Percentiles rank a stretch among this genome's conserved stretches.
Evolutionary conservation across 2,113 vertebrate genomes (phyloP).

Genomic region (Neotoma lepida): DNA sequence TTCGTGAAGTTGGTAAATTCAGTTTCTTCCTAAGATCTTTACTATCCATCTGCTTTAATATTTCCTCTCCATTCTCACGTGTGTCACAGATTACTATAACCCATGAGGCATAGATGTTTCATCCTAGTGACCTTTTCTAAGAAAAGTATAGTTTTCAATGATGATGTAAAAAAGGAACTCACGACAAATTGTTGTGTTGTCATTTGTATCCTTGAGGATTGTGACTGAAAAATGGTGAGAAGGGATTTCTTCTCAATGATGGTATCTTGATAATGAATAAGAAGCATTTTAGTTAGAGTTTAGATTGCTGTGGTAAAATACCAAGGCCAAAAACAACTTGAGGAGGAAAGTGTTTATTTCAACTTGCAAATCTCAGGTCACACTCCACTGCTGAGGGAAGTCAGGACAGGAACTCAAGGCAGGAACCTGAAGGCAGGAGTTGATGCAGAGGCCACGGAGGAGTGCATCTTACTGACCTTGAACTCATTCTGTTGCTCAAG

Average conservation of each 20-base stretch:
- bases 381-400: background rate
- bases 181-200: background rate
- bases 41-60: background rate
- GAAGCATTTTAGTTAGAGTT: background rate
- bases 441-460: background rate
- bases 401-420: background rate
- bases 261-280: background rate
- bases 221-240: background rate
- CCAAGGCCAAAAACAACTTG: background rate
- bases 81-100: background rate
- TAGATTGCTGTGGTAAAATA: background rate
- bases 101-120: background rate
- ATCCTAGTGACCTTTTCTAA: background rate
- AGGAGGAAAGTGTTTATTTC: background rate
- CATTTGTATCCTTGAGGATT: background rate
- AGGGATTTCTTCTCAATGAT: background rate
- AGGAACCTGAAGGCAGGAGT: background rate
- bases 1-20: background rate
- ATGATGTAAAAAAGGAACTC: background rate
- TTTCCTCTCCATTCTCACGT: background rate
- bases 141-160: background rate
- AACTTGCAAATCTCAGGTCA: background rate
- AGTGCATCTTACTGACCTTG: background rate
- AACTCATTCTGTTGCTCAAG: background rate
- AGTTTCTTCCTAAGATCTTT: background rate